These are phyloP conservation scores for Diacarnus erythraeanus DNA, from an alignment of 37 sponge, comb jelly and placozoan genomes.

Conservation along the genomic window DNA sequence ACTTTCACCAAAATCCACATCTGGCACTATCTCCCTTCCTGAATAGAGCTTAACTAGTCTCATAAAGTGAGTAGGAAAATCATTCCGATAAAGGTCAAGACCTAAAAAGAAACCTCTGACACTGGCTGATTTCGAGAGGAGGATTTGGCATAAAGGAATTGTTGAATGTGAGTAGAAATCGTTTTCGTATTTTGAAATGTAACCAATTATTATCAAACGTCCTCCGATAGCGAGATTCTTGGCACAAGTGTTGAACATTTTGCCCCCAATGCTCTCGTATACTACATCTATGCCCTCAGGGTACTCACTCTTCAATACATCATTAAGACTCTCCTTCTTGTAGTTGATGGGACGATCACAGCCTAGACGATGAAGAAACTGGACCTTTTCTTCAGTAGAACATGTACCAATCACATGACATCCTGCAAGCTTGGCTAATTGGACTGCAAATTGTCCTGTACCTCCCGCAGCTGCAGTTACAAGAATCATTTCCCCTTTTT, in stretches of 20 bases:
- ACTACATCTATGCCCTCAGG: conserved; percentile 69
- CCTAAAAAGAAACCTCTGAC: conserved; percentile 77
- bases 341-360: conserved; percentile 85
- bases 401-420: conserved; percentile 90
- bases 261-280: conserved; percentile 76
- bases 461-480: conserved; percentile 88
- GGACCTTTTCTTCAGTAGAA: conserved; percentile 64
- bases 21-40: conserved; percentile 46
- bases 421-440: conserved; percentile 76
- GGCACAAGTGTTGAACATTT: conserved; percentile 69
- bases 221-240: conserved; percentile 69
- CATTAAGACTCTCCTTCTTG: conserved; percentile 59
- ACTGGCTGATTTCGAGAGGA: conserved; percentile 76
- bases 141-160: conserved; percentile 33
- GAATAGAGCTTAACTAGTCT: conserved; percentile 33
- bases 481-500: conserved; percentile 52
- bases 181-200: conserved; percentile 49
- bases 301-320: conserved; percentile 63
- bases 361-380: conserved; percentile 58
- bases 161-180: conserved; percentile 20
- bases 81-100: conserved; percentile 13
- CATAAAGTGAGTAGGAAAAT: conserved; percentile 32
- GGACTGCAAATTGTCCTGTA: conserved; percentile 87
- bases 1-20: conserved; percentile 50
- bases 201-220: conserved; percentile 71